Evolutionary conservation across 2,113 vertebrate species (phyloP).

Genomic region (Petaurus breviceps): DNA sequence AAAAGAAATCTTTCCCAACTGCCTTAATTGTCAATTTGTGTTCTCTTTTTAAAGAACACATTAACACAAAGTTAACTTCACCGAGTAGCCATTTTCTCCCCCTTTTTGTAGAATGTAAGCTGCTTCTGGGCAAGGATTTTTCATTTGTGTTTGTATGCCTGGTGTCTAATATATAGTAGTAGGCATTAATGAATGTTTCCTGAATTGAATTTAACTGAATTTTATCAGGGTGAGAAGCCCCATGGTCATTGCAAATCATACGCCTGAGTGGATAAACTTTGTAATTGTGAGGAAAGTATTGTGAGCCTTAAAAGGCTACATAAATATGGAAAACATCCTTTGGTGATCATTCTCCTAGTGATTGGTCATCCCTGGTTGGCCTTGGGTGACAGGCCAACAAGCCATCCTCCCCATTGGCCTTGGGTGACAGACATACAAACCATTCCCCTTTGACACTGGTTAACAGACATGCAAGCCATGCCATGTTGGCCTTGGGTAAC

Average conservation of each 20-base stretch:
- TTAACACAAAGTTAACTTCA: neutral
- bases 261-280: neutral
- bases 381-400: no score
- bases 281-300: neutral
- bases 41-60: neutral
- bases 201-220: neutral
- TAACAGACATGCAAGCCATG: no score
- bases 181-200: neutral
- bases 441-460: no score
- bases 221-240: neutral
- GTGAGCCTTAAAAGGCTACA: neutral
- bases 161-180: neutral
- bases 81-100: neutral
- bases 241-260: neutral
- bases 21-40: neutral
- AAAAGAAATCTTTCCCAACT: neutral
- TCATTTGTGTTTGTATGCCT: neutral
- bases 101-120: neutral
- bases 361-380: no score
- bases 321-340: neutral
- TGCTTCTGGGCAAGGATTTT: neutral
- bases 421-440: no score
- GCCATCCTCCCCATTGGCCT: no score
- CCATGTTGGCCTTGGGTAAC: no score
- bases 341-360: neutral